Evolutionary conservation across 92 coral and sea anemone species (phyloP).

Genomic region (Porites divaricata): DNA sequence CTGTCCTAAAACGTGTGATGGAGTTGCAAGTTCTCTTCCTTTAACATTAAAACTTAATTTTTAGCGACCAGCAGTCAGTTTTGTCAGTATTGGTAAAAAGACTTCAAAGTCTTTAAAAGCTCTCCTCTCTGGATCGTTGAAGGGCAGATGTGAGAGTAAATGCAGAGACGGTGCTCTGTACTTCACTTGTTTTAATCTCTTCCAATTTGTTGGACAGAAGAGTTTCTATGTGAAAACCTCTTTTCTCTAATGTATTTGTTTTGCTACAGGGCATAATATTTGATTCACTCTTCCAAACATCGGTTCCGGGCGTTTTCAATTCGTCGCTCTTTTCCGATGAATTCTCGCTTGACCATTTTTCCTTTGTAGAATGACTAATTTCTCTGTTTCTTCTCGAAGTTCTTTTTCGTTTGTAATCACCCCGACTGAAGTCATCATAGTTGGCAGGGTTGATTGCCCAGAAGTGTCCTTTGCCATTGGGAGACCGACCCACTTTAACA

Average conservation of each 20-base stretch:
- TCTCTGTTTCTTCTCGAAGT: conserved; percentile 31
- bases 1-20: too few species aligned
- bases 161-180: not conserved
- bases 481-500: conserved; percentile 85
- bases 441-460: conserved; percentile 88
- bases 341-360: not conserved
- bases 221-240: conserved; percentile 39
- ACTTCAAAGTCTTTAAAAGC: not conserved
- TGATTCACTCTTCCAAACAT: not conserved
- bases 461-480: conserved; percentile 91
- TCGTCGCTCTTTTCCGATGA: not conserved
- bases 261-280: not conserved
- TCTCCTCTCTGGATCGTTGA: not conserved
- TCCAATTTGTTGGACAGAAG: conserved; percentile 21
- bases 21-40: too few species aligned
- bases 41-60: too few species aligned
- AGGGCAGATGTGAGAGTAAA: not conserved
- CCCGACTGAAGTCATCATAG: conserved; percentile 83
- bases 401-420: conserved; percentile 73
- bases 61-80: too few species aligned
- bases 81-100: too few species aligned
- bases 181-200: not conserved
- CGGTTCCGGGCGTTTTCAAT: not conserved
- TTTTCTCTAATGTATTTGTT: conserved; percentile 24
- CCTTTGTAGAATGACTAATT: not conserved